Evolutionary conservation across 2,888 invertebrate genomes (phyloP).

Genomic region (Cataglyphis cursor): DNA sequence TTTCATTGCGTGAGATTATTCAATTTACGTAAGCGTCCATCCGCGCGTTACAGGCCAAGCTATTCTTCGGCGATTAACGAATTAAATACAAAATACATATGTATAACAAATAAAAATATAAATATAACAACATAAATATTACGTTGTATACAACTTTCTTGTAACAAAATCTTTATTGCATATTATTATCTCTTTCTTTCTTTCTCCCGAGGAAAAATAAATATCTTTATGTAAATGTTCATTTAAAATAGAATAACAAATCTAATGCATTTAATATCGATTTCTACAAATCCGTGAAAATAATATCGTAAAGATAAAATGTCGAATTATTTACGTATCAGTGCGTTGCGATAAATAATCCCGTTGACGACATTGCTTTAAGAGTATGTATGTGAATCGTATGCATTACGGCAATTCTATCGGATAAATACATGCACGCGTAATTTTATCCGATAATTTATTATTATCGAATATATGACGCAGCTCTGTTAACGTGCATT

Average conservation of each 20-base stretch:
- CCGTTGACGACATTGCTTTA: conserved; percentile 1
- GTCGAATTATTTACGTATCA: conserved; percentile 23
- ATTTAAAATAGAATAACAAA: conserved; percentile 6
- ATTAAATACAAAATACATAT: conserved; percentile 13
- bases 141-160: neutral
- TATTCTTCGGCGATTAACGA: conserved; percentile 36
- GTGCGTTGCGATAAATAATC: conserved; percentile 23
- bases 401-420: neutral
- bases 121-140: neutral
- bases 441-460: conserved; percentile 63
- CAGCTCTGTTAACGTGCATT: conserved; percentile 29
- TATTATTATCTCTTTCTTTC: neutral
- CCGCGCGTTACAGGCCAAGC: conserved; percentile 15
- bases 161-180: neutral
- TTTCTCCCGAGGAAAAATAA: neutral
- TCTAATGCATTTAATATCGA: neutral
- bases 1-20: conserved; percentile 50
- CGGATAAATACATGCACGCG: conserved; percentile 19
- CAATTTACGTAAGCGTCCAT: conserved; percentile 42
- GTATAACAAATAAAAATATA: neutral
- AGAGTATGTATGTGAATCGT: neutral
- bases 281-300: neutral
- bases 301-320: neutral
- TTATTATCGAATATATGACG: conserved; percentile 37
- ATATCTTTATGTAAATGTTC: conserved; percentile 18